Conservation (phyloP, 2,888 invertebrate genomes). For the Cerastis rubricosa region DNA sequence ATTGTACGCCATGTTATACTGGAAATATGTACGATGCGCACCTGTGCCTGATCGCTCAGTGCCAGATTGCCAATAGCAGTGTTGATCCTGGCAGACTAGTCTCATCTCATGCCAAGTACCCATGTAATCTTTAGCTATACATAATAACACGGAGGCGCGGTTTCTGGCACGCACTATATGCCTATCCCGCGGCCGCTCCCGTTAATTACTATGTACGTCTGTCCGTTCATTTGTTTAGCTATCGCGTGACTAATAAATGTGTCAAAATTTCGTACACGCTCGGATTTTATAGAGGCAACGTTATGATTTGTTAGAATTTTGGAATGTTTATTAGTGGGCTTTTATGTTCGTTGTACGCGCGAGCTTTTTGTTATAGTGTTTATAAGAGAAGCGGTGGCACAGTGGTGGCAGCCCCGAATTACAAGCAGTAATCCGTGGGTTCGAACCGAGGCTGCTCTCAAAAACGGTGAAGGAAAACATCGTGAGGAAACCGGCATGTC, state of each 20-base stretch:
- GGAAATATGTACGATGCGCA: slow-evolving; percentile 35
- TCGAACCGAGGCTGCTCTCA: no score
- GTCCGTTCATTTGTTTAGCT: slow-evolving; percentile 68
- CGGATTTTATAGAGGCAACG: slow-evolving; percentile 43
- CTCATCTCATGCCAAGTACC: slow-evolving; percentile 65
- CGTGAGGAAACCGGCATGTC: no score
- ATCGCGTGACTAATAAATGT: slow-evolving; percentile 66
- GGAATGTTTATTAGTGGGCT: slow-evolving; percentile 30
- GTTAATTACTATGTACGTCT: slow-evolving; percentile 64
- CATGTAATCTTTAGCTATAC: slow-evolving; percentile 72
- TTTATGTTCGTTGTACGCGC: slow-evolving; percentile 22
- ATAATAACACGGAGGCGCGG: slow-evolving; percentile 55
- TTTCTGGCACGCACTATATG: slow-evolving; percentile 55
- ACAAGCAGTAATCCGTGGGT: no score
- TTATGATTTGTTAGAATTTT: slow-evolving; percentile 40
- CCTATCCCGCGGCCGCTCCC: slow-evolving; percentile 55
- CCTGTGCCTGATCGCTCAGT: slow-evolving; percentile 63
- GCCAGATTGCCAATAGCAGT: slow-evolving; percentile 47
- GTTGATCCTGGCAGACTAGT: slow-evolving; percentile 67
- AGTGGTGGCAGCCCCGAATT: no score
- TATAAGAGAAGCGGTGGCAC: no score
- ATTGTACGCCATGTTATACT: no score
- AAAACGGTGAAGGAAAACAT: no score
- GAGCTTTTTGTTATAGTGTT: slow-evolving; percentile 7
- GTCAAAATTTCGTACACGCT: slow-evolving; percentile 53